Base-by-base conservation (phyloP, 2,888 invertebrate species). In the Zaprionus bogoriensis region DNA sequence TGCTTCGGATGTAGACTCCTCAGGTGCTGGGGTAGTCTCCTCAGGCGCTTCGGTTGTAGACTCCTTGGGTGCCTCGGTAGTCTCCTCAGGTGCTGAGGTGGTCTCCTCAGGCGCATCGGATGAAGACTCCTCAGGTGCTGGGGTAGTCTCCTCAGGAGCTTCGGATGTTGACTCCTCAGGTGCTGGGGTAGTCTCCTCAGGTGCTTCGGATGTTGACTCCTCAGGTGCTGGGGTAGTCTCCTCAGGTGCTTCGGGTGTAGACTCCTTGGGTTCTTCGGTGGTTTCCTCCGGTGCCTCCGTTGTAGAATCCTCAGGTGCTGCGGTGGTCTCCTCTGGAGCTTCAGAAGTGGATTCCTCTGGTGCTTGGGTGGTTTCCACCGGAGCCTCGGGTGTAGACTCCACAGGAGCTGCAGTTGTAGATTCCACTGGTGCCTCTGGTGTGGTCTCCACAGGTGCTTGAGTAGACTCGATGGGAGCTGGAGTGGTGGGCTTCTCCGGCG, bases 121-220 rank as follows among this genome's bases (percentile, higher is more conserved):
- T n/a, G n/a, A n/a, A n/a, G n/a, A n/a, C 1, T 51, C 52, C 2
- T 55, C 70, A 0, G 71, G 45, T 6, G 12, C 45, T 0, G 5
- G 12, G 1, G 54, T 50, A 1, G 53, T 6, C 5, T 20, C 2
- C 30, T 30, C 30, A 0, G 30, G 30, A 2, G 44, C 41, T 0
- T 67, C 67, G 0, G 69, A 3, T 3, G 14, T 36, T 0, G 70
- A 52, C 0, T 50, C 41, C 4, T 53, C 46, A 0, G 60, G 48
- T 0, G 23, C 38, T 0, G 27, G 23, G 3, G 72, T 59, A 10
- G 0, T 19, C 0, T 60, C 30, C 2, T 42, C 70, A 0, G 30
- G 12, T 3, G 44, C 41, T 0, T 67, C 67, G 0, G 69, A 3
- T 3, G 14, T 36, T 0, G 70, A 52, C 23, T 39, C 25, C 3